phyloP scores from a whole-genome alignment of 2,113 vertebrate genomes.

The Actinemys pallida region DNA sequence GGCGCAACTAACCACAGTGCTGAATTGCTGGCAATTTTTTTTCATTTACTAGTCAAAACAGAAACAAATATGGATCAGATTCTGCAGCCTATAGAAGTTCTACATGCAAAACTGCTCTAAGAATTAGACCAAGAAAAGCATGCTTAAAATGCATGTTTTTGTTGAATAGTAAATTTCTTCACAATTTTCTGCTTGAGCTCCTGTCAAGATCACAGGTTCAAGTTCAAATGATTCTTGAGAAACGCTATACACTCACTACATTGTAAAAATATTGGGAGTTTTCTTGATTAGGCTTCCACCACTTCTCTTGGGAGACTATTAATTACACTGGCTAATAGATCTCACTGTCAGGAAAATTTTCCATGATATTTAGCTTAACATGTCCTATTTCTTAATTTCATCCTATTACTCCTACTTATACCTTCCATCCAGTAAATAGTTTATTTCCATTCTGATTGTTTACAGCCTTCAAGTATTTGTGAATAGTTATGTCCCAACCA shows the following conservation, averaged over 20 bases:
- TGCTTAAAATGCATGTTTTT: not conserved
- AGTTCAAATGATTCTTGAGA: not conserved
- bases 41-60: not conserved
- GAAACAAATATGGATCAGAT: not conserved
- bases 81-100: not conserved
- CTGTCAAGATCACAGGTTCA: not conserved
- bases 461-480: not conserved
- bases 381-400: not conserved
- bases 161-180: not conserved
- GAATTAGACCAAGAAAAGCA: not conserved
- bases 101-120: not conserved
- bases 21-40: not conserved
- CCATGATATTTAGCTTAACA: not conserved
- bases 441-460: not conserved
- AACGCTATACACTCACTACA: not conserved
- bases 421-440: not conserved
- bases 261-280: not conserved
- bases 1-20: not conserved
- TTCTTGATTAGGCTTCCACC: not conserved
- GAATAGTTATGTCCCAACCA: not conserved
- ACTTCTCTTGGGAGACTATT: not conserved
- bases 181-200: not conserved
- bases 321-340: fast-evolving
- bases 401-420: not conserved
- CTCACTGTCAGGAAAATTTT: not conserved